phyloP scores from a whole-genome alignment of 2,113 vertebrate genomes.

The Puma concolor region DNA sequence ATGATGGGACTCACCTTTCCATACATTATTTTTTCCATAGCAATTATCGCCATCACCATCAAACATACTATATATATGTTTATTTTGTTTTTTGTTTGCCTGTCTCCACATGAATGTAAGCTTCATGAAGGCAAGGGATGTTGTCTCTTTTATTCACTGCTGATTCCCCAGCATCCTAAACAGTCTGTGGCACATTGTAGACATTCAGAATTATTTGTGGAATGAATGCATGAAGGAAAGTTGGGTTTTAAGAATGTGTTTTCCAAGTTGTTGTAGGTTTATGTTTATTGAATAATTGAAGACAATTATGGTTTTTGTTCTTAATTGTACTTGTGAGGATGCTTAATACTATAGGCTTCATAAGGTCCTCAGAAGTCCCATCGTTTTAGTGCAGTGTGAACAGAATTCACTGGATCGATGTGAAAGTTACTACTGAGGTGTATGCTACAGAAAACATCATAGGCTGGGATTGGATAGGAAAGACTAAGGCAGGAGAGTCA shows the following conservation, averaged over 20 bases:
- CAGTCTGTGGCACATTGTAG: neutral
- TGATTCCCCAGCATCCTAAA: neutral
- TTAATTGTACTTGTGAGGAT: conserved; percentile 40
- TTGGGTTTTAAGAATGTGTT: neutral
- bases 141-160: neutral
- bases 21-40: neutral
- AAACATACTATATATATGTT: neutral
- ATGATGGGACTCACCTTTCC: neutral
- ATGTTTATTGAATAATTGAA: conserved; percentile 15
- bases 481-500: neutral
- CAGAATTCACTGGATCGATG: neutral
- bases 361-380: neutral
- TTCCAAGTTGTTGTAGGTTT: neutral
- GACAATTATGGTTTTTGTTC: neutral
- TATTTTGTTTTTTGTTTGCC: neutral
- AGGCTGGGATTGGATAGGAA: neutral
- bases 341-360: neutral
- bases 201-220: neutral
- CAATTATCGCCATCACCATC: neutral
- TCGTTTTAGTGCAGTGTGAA: neutral
- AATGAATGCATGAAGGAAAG: neutral
- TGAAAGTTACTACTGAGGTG: neutral
- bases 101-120: neutral
- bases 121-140: neutral
- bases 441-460: neutral